Base-by-base conservation (phyloP, 2,888 invertebrate species). In the Drosophila subsilvestris region DNA sequence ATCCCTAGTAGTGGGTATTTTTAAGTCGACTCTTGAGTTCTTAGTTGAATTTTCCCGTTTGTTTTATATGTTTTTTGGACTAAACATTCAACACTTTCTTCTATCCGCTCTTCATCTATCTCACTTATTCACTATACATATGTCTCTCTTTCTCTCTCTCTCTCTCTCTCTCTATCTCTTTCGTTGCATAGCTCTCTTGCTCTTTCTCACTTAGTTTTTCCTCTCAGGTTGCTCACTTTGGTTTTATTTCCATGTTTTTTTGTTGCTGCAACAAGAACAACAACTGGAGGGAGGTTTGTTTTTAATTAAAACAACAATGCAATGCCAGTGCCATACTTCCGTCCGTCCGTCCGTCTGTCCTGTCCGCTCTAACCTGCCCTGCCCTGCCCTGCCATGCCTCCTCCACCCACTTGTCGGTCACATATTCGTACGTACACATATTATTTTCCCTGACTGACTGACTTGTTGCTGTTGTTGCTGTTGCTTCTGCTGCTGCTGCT, bases 241-340 rank as follows among this genome's bases (percentile, higher is more conserved):
- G 49, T 63, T 71, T 56, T 63, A 48, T 50, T 62, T 65, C 7
- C 14, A n/a, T 37, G 37, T 49, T 57, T 67, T 32, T 43, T 44
- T 14, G 18, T 44, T 61, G 14, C 18, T 27, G 44, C n/a, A 45
- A 50, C 60, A 61, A 71, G 18, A 70, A 45, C 70, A 72, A 73
- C 69, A 78, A 69, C 71, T 70, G 68, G 65, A 9, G 2, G 70
- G 69, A 73, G 76, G 76, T 83, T 78, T 86, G 86, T 79, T 84
- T 85, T 85, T 85, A 85, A 85, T 85, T 85, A 85, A 85, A 86
- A 79, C 86, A 85, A 85, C 84, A 84, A 88, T 88, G 79, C 69
- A 69, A 32, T 58, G 68, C 56, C 75, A 73, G 68, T 45, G 55
- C 75, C 58, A 65, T 54, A 65, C 65, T 62, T 66, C 66, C 25